These are phyloP conservation scores for Chelonoidis abingdonii DNA, from an alignment of 2,113 vertebrate genomes.

Conservation along the genomic window DNA sequence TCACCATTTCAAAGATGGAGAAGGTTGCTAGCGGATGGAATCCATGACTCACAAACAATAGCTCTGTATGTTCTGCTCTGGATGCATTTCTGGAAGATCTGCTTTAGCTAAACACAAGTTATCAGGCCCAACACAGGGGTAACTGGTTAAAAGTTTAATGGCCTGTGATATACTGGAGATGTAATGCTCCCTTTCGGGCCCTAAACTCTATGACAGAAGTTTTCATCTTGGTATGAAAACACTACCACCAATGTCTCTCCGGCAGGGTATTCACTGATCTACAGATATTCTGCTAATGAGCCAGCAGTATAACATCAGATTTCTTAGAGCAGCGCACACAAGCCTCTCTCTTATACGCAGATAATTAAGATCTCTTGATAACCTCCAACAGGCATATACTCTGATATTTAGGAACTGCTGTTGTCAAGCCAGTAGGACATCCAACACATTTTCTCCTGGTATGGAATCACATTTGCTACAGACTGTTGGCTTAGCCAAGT, in stretches of 20 bases:
- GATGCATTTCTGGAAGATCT: background rate
- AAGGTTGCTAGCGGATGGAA: background rate
- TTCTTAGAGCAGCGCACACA: background rate
- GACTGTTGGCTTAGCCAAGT: background rate
- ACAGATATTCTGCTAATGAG: background rate
- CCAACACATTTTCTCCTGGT: background rate
- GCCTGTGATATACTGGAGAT: background rate
- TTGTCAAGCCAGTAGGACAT: no score
- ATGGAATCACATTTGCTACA: background rate
- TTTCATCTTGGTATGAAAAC: background rate
- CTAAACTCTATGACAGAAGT: background rate
- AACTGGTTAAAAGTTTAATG: background rate
- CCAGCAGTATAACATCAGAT: background rate
- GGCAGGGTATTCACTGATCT: background rate
- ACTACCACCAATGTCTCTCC: background rate
- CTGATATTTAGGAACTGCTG: background rate
- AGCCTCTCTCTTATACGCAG: background rate
- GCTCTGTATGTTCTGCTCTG: background rate
- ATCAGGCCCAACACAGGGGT: background rate
- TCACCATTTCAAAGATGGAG: background rate
- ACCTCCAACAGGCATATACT: background rate
- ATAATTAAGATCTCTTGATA: background rate
- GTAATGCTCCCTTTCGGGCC: background rate
- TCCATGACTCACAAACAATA: background rate
- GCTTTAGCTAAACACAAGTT: background rate